These are phyloP conservation scores for Sphenodon punctatus DNA, from an alignment of 2,797 vertebrate genomes.

Conservation along the genomic window DNA sequence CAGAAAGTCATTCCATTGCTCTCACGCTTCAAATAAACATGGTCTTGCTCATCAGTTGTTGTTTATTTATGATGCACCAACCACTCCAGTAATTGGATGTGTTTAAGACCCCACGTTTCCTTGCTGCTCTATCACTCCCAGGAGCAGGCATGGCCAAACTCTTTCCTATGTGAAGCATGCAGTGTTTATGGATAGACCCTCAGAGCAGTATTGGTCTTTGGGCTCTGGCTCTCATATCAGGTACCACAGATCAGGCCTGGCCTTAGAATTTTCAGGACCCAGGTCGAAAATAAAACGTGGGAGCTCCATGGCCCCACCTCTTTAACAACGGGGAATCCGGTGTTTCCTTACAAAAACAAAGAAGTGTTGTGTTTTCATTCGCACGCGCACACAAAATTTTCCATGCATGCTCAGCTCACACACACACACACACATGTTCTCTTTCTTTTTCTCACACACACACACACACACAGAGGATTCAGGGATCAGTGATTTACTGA, in stretches of 20 bases:
- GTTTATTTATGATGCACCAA: slow-evolving; percentile 53
- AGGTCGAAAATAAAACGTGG: too few species aligned
- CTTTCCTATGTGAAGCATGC: not conserved
- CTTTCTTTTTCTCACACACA: too few species aligned
- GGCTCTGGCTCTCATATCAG: not conserved
- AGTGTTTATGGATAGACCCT: not conserved
- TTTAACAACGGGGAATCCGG: too few species aligned
- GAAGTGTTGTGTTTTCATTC: too few species aligned
- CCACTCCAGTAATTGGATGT: slow-evolving; percentile 56
- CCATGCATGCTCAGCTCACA: too few species aligned
- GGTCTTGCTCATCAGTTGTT: slow-evolving; percentile 52
- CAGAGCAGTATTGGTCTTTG: not conserved
- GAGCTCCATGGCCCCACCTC: too few species aligned
- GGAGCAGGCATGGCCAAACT: slow-evolving; percentile 2
- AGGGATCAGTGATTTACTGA: too few species aligned
- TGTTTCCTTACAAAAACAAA: too few species aligned
- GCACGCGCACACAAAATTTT: too few species aligned
- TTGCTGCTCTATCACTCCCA: slow-evolving; percentile 5
- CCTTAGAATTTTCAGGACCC: not conserved
- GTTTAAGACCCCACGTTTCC: slow-evolving; percentile 50
- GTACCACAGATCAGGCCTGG: not conserved
- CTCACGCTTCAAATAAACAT: slow-evolving; percentile 58
- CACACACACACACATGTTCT: too few species aligned
- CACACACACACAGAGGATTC: too few species aligned
- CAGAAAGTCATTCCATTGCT: slow-evolving; percentile 40